A percentile compares a stretch with the other conserved stretches of the same genome.
These are phyloP conservation scores for Pelochelys cantorii DNA, from an alignment of 2,797 vertebrate species.

Conservation along the genomic window DNA sequence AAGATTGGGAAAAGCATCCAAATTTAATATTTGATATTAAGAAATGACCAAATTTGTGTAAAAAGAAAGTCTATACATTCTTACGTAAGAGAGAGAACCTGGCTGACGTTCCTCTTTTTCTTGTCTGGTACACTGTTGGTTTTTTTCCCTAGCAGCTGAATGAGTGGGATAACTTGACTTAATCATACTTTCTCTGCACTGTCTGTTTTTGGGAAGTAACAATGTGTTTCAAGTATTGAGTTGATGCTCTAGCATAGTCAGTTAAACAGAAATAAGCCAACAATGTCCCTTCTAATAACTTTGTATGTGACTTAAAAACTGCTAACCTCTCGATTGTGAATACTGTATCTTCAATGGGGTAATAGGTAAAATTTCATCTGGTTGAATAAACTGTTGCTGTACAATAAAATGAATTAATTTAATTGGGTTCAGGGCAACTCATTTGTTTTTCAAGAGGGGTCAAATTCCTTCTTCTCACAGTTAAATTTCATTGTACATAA, in stretches of 20 bases:
- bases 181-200: not conserved
- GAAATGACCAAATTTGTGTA: not conserved
- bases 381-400: not conserved
- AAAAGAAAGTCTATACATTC: accelerated
- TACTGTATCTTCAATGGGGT: not conserved
- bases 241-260: not conserved
- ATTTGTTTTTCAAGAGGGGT: accelerated
- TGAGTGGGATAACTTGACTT: not conserved
- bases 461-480: not conserved
- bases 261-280: slow-evolving; percentile 27
- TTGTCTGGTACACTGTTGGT: accelerated
- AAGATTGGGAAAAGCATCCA: not conserved
- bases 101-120: not conserved
- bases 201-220: not conserved
- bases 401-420: not conserved
- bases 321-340: not conserved
- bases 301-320: slow-evolving; percentile 22
- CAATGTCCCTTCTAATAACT: not conserved
- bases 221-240: slow-evolving; percentile 15
- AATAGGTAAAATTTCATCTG: not conserved
- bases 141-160: not conserved
- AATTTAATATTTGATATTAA: accelerated
- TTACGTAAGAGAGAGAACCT: accelerated
- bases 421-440: not conserved
- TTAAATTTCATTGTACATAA: not conserved